Evolutionary conservation across 2,797 vertebrate genomes (phyloP).

Genomic region (Nannoperca australis): DNA sequence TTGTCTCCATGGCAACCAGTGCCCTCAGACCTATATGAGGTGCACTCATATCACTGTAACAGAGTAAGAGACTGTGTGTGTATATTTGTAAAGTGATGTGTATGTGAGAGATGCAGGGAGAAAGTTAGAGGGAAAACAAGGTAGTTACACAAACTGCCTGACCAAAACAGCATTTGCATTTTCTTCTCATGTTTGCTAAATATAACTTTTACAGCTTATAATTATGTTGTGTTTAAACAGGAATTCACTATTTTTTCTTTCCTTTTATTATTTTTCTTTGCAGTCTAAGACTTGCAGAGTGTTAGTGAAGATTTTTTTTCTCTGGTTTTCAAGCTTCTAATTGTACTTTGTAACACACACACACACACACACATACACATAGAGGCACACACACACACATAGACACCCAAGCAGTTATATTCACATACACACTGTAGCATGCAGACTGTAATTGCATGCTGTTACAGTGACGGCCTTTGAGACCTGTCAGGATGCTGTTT

Average conservation of each 20-base stretch:
- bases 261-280: conserved; percentile 14
- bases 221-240: conserved; percentile 21
- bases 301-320: background rate
- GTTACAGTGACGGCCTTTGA: conserved; percentile 42
- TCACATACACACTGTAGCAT: conserved; percentile 17
- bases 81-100: background rate
- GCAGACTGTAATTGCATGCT: conserved; percentile 50
- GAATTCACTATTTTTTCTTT: conserved; percentile 7
- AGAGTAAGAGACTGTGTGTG: background rate
- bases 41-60: background rate
- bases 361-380: background rate
- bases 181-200: conserved; percentile 50
- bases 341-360: conserved; percentile 11
- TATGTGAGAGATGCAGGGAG: conserved; percentile 1
- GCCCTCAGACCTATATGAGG: conserved; percentile 26
- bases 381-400: background rate
- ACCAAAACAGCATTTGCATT: conserved; percentile 48
- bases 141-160: conserved; percentile 22
- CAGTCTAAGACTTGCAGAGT: background rate
- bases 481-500: conserved; percentile 45
- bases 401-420: conserved; percentile 28
- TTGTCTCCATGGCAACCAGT: conserved; percentile 55
- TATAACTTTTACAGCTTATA: conserved; percentile 51
- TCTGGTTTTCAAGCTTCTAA: conserved; percentile 27
- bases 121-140: conserved; percentile 26